These are phyloP conservation scores for Syrphus vitripennis DNA, from an alignment of 2,888 invertebrate genomes.

Conservation along the genomic window DNA sequence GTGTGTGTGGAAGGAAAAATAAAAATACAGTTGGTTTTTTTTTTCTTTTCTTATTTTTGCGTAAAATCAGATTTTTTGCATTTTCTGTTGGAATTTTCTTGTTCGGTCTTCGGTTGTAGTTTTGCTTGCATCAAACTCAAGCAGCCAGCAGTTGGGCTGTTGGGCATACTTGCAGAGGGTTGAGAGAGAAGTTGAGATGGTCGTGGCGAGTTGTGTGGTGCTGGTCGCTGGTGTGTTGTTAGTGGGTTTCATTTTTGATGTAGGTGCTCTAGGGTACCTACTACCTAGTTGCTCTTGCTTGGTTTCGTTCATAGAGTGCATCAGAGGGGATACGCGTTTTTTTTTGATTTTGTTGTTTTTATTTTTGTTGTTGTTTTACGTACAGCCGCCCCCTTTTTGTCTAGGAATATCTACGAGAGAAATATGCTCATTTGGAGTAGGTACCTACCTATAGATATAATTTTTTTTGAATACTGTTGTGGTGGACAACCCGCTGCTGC, in stretches of 20 bases:
- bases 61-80: constrained; percentile 45
- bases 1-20: constrained; percentile 63
- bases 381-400: constrained; percentile 11
- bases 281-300: neutral
- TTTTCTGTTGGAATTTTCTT: constrained; percentile 65
- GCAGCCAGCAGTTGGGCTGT: neutral
- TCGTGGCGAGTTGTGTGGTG: constrained; percentile 36
- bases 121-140: constrained; percentile 5
- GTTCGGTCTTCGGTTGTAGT: constrained; percentile 20
- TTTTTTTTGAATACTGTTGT: constrained; percentile 7
- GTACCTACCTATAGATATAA: neutral
- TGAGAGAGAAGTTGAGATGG: constrained; percentile 56
- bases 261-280: constrained; percentile 34
- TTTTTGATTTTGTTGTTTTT: constrained; percentile 15
- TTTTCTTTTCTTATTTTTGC: constrained; percentile 33
- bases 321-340: constrained; percentile 48
- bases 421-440: constrained; percentile 52
- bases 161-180: constrained; percentile 26
- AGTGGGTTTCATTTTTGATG: constrained; percentile 46
- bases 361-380: constrained; percentile 1
- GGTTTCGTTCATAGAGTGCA: constrained; percentile 28
- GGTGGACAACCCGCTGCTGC: constrained; percentile 50
- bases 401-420: constrained; percentile 33
- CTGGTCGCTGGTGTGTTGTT: constrained; percentile 34
- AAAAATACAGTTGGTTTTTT: constrained; percentile 27